Evolutionary conservation across 2,113 vertebrate species (phyloP).

Genomic region (Sapajus apella): DNA sequence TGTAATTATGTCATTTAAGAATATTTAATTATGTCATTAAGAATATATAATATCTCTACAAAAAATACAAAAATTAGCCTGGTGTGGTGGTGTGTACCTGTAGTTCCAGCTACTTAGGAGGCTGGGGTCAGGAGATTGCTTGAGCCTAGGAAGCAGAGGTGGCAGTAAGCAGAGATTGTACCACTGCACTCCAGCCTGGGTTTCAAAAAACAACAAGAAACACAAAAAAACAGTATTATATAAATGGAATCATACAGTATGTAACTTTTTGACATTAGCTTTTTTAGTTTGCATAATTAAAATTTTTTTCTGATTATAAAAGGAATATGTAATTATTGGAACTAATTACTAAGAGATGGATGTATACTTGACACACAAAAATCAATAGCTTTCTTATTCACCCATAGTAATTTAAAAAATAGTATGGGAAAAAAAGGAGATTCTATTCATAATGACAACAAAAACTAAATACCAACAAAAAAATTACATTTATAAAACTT

Average conservation of each 20-base stretch:
- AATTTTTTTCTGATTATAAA: background rate
- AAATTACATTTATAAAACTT: background rate
- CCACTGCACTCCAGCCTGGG: too few species aligned
- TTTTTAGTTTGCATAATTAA: background rate
- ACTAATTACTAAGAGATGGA: background rate
- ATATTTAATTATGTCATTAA: background rate
- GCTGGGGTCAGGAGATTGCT: too few species aligned
- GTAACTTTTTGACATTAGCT: background rate
- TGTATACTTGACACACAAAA: background rate
- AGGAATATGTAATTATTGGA: background rate
- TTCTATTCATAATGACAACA: background rate
- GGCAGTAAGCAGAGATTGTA: too few species aligned
- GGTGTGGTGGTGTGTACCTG: too few species aligned
- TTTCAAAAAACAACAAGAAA: too few species aligned
- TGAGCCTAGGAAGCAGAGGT: too few species aligned
- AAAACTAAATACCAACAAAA: background rate
- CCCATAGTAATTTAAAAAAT: background rate
- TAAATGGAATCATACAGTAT: background rate
- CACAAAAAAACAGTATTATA: too few species aligned
- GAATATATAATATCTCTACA: background rate
- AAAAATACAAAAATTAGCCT: too few species aligned
- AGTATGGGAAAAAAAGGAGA: background rate
- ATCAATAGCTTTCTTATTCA: background rate
- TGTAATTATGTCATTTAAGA: background rate
- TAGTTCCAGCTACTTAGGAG: too few species aligned